Evolutionary conservation across 2,113 vertebrate species (phyloP).

Genomic region (Lucifuga dentata): DNA sequence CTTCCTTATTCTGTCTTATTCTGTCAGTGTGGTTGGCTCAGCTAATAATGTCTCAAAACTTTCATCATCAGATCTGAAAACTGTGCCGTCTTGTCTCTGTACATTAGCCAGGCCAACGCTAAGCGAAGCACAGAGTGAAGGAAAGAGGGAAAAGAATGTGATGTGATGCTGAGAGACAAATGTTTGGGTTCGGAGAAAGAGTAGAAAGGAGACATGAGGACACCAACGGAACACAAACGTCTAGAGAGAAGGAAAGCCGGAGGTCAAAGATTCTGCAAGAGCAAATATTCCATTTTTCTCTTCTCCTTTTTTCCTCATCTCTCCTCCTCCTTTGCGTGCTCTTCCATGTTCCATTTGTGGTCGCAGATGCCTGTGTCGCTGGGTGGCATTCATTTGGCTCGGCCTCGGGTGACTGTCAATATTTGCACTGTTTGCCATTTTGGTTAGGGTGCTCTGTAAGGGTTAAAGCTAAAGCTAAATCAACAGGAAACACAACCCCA

Average conservation of each 20-base stretch:
- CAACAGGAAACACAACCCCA: slow-evolving; percentile 49
- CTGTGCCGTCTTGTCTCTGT: slow-evolving; percentile 37
- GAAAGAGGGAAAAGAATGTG: not conserved
- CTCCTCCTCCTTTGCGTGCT: slow-evolving; percentile 47
- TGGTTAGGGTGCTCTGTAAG: slow-evolving; percentile 58
- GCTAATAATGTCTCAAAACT: slow-evolving; percentile 36
- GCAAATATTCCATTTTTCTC: not conserved
- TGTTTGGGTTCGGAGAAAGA: not conserved
- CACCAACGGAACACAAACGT: not conserved
- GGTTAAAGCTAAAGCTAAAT: slow-evolving; percentile 52
- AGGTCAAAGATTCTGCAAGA: not conserved
- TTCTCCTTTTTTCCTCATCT: slow-evolving; percentile 1
- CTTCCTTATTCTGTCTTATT: slow-evolving; percentile 31
- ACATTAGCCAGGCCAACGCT: slow-evolving; percentile 36
- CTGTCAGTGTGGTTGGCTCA: slow-evolving; percentile 19
- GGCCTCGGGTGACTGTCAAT: slow-evolving; percentile 74
- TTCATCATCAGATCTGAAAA: slow-evolving; percentile 28
- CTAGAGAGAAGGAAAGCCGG: not conserved
- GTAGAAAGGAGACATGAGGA: not conserved
- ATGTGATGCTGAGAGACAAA: too few relatives aligned
- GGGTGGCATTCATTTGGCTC: slow-evolving; percentile 64
- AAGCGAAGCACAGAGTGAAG: slow-evolving; percentile 8
- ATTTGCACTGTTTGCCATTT: slow-evolving; percentile 69
- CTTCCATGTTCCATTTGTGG: slow-evolving; percentile 68
- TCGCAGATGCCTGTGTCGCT: slow-evolving; percentile 71